Evolutionary conservation across 2,113 vertebrate genomes (phyloP).

Genomic region (Arvicanthis niloticus): DNA sequence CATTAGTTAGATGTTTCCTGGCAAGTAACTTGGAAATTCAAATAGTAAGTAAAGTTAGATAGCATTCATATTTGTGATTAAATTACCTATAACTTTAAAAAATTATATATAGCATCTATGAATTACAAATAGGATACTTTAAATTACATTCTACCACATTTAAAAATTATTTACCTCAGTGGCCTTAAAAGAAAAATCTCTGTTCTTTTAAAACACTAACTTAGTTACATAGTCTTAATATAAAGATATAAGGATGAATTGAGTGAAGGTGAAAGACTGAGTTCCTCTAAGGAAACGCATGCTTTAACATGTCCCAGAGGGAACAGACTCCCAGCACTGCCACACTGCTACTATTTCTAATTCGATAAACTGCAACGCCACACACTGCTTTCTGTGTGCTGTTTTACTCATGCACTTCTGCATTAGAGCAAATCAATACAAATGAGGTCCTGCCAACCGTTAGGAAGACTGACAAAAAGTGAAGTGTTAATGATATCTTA

Average conservation of each 20-base stretch:
- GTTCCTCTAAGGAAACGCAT: slow-evolving; percentile 47
- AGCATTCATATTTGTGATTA: slow-evolving; percentile 10
- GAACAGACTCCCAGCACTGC: neutral
- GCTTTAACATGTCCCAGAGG: slow-evolving; percentile 44
- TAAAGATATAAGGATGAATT: slow-evolving; percentile 56
- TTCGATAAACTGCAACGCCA: slow-evolving; percentile 56
- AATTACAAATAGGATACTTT: slow-evolving; percentile 57
- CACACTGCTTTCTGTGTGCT: slow-evolving; percentile 53
- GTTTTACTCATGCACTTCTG: slow-evolving; percentile 55
- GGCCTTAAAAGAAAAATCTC: slow-evolving; percentile 38
- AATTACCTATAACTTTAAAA: slow-evolving; percentile 20
- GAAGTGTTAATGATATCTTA: slow-evolving; percentile 86
- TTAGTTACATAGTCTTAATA: slow-evolving; percentile 45
- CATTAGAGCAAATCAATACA: slow-evolving; percentile 64
- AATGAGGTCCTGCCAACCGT: slow-evolving; percentile 80
- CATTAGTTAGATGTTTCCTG: neutral
- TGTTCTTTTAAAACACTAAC: slow-evolving; percentile 52
- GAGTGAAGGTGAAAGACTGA: slow-evolving; percentile 63
- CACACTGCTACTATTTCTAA: slow-evolving; percentile 60
- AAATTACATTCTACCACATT: slow-evolving; percentile 48
- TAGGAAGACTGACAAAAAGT: slow-evolving; percentile 81
- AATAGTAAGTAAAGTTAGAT: slow-evolving; percentile 36
- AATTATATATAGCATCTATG: slow-evolving; percentile 36
- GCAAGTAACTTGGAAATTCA: slow-evolving; percentile 57
- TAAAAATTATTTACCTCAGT: slow-evolving; percentile 63